These are phyloP conservation scores for Tetheella fluctuosa DNA, from an alignment of 2,888 invertebrate genomes.

Conservation along the genomic window DNA sequence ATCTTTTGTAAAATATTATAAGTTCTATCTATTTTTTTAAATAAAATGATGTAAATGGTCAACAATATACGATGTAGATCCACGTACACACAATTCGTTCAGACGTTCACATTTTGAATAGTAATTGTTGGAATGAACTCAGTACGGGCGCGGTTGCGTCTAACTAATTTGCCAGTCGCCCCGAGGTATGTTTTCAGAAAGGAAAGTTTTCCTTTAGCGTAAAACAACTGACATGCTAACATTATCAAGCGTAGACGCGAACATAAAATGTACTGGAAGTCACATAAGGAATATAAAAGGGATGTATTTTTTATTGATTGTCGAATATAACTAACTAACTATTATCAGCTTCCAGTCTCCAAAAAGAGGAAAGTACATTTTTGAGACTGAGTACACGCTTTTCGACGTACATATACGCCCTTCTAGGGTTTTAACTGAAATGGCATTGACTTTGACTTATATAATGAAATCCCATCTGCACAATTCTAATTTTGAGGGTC, in stretches of 20 bases:
- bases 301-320: too few species aligned
- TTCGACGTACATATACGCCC: too few species aligned
- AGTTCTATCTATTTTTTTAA: neutral
- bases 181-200: constrained; percentile 32
- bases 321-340: too few species aligned
- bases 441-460: too few species aligned
- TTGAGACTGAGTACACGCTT: too few species aligned
- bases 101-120: constrained; percentile 1
- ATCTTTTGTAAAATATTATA: too few species aligned
- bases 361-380: too few species aligned
- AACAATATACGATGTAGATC: neutral
- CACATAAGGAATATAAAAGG: neutral
- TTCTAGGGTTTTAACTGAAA: too few species aligned
- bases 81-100: neutral
- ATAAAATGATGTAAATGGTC: neutral
- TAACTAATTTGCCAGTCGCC: constrained; percentile 32
- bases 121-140: constrained; percentile 11
- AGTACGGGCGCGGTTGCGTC: constrained; percentile 29
- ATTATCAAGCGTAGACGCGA: constrained; percentile 40
- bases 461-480: too few species aligned
- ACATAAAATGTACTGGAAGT: neutral
- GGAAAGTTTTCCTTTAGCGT: constrained; percentile 54
- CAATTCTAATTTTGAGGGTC: too few species aligned
- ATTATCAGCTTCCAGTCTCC: too few species aligned
- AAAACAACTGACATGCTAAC: constrained; percentile 57